Evolutionary conservation across 2,113 vertebrate species (phyloP), one percentile per base, ranked within the genome.

Genomic region (Macheiramphus alcinus): DNA sequence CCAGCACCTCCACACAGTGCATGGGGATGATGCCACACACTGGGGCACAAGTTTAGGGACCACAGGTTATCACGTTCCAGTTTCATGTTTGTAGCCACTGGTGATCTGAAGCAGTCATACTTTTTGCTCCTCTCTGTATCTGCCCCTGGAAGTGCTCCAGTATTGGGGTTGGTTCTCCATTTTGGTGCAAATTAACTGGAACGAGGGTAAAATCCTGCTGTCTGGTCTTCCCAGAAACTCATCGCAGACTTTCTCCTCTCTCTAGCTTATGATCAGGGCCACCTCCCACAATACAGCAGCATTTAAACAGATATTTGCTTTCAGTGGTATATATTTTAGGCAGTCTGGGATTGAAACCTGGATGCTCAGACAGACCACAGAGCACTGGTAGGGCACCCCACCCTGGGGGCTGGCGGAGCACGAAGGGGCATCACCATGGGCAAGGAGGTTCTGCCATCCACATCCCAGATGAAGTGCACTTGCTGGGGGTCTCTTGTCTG

Each of bases 41-140:
- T 12, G 34, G 16, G 36, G 25, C 47, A 80, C 70, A 47, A 62
- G 23, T 70, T 42, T 85, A 88, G 82, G 83, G 89, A 89, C 76
- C 80, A 61, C 80, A 97, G 70, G 97, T 61, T 61, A 88, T 40
- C 92, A 78, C 40, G 5, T 82, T 94, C 78, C 95, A 47, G 32
- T 81, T 59, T 53, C 61, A 68, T 23, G 56, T 78, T 75, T 67
- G 86, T 78, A 96, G 93, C 94, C 92, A 78, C 91, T 62, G 52
- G 90, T 92, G 88, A 94, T 16, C 18, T 66, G 91, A 96, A 96
- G 71, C 50, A 29, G 92, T 97, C 83, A 45, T 65, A 42, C 92
- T 97, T 82, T 72, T 62, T 61, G 31, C 74, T 73, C 47, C 79
- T 31, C 59, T 58, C 11, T 42, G n/a, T 59, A 65, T 79, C 84